Base-by-base conservation (phyloP, 1,140 invertebrate species). In the Calosoma granatense region DNA sequence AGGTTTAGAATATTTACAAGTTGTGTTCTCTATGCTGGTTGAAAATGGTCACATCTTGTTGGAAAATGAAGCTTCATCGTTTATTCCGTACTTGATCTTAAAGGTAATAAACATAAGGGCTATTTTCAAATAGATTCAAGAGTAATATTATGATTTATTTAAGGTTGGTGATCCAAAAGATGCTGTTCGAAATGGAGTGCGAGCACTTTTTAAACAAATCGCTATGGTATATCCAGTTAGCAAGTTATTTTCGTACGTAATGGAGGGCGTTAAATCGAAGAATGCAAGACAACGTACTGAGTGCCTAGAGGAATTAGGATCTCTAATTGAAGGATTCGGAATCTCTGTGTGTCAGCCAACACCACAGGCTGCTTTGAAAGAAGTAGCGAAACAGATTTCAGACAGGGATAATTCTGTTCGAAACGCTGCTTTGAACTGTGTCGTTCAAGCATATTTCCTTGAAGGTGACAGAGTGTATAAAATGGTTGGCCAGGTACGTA, bases 81-180 rank as follows among this genome's bases (percentile, higher is more conserved):
- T 99, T 72, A 83, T 99, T 62, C 96, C 96, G 0, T 98, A 97
- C 73, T 74, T 97, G 0, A 80, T 96, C 26, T 76, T 92, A 1
- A 97, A 97, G 81, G 90, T 88, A 68, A 47, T 47, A 47, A 30
- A n/a, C n/a, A n/a, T n/a, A n/a, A n/a, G n/a, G n/a, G n/a, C n/a
- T n/a, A n/a, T n/a, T n/a, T n/a, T n/a, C n/a, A n/a, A n/a, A n/a
- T n/a, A n/a, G n/a, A n/a, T n/a, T n/a, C n/a, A n/a, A n/a, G 65
- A 9, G 4, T 58, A 51, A 17, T 47, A 47, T 47, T 47, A 47
- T 47, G 17, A 47, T 47, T 47, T 47, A 17, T 12, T 12, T 47
- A 60, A 92, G 90, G 86, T 94, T 60, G 95, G 95, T 41, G 95
- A 98, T 75, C 87, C 94, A 0, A 98, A 99, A 76, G 96, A 98